These are phyloP conservation scores for Scrobipalpa costella DNA, from an alignment of 2,888 invertebrate genomes.

Conservation along the genomic window DNA sequence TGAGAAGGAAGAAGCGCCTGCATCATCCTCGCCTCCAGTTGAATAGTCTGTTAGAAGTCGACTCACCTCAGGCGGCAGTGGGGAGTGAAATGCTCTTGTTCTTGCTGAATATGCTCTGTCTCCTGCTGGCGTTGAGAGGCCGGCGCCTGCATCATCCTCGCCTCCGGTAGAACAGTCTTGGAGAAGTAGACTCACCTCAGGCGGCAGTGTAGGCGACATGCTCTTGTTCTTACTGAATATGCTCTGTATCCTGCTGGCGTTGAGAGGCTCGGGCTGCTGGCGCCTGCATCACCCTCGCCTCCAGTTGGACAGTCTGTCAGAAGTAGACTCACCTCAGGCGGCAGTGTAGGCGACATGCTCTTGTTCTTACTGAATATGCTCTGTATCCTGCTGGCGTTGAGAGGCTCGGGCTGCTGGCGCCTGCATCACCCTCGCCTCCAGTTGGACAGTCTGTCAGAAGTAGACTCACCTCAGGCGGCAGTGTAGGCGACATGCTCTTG, in stretches of 20 bases:
- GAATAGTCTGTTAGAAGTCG: no score
- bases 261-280: conserved; percentile 57
- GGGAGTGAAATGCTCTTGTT: conserved; percentile 85
- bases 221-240: conserved; percentile 85
- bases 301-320: conserved; percentile 65
- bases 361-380: conserved; percentile 85
- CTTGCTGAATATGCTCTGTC: conserved; percentile 84
- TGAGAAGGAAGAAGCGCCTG: no score
- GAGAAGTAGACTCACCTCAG: conserved; percentile 69
- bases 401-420: conserved; percentile 51
- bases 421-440: conserved; percentile 76
- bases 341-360: conserved; percentile 82
- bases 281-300: conserved; percentile 71
- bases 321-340: conserved; percentile 64
- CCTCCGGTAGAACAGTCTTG: no score
- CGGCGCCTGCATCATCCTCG: no score
- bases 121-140: conserved; percentile 75
- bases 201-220: conserved; percentile 83
- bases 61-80: conserved; percentile 82
- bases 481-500: conserved; percentile 83
- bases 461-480: conserved; percentile 70
- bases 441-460: conserved; percentile 51
- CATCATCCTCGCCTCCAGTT: no score
- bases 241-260: conserved; percentile 83
- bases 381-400: conserved; percentile 79